phyloP scores from a whole-genome alignment of 2,797 vertebrate genomes.

The Melanogrammus aeglefinus region DNA sequence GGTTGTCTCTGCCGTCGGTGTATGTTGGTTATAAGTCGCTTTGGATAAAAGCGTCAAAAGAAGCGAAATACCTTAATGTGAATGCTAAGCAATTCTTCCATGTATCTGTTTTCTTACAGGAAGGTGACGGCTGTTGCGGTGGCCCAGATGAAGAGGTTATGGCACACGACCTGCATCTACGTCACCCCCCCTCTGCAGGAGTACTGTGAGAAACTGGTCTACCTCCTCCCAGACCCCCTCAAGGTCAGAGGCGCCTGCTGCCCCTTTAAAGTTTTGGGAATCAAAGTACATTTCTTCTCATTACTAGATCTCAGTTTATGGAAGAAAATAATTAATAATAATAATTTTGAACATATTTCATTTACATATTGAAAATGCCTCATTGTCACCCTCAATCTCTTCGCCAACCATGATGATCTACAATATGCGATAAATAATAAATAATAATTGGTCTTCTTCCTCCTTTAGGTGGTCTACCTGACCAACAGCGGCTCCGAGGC shows the following conservation, averaged over 20 bases:
- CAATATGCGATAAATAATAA: background rate
- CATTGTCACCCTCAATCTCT: background rate
- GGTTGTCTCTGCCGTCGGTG: too few relatives aligned
- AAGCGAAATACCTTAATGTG: background rate
- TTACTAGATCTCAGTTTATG: too few relatives aligned
- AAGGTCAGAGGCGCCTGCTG: background rate
- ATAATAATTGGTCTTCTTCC: conserved; percentile 7
- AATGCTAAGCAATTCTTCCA: background rate
- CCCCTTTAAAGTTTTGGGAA: too few relatives aligned
- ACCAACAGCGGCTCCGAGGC: conserved; percentile 94
- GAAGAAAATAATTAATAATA: too few relatives aligned
- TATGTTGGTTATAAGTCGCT: too few relatives aligned
- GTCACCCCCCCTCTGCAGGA: conserved; percentile 80
- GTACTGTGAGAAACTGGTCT: conserved; percentile 85
- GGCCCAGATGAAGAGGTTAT: conserved; percentile 81
- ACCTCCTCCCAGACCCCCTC: conserved; percentile 84
- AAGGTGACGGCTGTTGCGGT: conserved; percentile 81
- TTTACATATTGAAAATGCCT: background rate
- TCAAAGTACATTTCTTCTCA: background rate
- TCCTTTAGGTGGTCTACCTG: conserved; percentile 83
- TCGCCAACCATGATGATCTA: background rate
- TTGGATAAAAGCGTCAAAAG: too few relatives aligned
- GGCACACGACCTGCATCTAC: conserved; percentile 87
- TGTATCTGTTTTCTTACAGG: conserved; percentile 58
- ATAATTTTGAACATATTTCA: too few relatives aligned